phyloP scores from a whole-genome alignment of 2,113 vertebrate species.

The Strix uralensis region DNA sequence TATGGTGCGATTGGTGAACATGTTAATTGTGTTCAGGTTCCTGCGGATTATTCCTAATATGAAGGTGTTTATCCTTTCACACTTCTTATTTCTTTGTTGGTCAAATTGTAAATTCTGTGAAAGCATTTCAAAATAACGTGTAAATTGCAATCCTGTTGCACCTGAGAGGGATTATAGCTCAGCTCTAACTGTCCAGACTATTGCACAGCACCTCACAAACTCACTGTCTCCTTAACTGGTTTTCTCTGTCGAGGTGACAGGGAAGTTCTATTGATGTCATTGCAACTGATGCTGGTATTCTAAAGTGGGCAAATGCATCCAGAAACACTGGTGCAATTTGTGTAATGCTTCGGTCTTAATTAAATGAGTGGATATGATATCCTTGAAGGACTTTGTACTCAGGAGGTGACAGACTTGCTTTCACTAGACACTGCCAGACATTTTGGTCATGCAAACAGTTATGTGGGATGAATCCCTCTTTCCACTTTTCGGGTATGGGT shows the following conservation, averaged over 20 bases:
- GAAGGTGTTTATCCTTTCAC: constrained; percentile 72
- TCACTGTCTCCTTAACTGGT: not conserved
- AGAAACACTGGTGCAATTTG: not conserved
- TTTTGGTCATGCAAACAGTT: not conserved
- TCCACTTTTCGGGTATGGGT: not conserved
- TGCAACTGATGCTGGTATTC: not conserved
- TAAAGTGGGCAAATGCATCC: not conserved
- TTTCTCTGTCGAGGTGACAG: not conserved
- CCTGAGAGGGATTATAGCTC: not conserved
- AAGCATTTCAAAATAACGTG: not conserved
- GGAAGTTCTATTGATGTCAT: not conserved
- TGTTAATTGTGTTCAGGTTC: constrained; percentile 92
- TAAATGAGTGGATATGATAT: not conserved
- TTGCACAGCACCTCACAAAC: not conserved
- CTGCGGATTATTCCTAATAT: constrained; percentile 90
- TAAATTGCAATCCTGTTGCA: not conserved
- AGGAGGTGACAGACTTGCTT: not conserved
- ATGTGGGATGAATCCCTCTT: not conserved
- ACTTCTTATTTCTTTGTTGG: not conserved
- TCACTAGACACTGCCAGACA: not conserved
- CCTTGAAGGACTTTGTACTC: not conserved
- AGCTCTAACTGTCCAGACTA: not conserved
- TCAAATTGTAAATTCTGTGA: not conserved
- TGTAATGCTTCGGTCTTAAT: not conserved
- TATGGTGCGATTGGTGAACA: constrained; percentile 87